Base-by-base conservation (phyloP, 1,140 invertebrate species). In the Drosophila pandora region DNA sequence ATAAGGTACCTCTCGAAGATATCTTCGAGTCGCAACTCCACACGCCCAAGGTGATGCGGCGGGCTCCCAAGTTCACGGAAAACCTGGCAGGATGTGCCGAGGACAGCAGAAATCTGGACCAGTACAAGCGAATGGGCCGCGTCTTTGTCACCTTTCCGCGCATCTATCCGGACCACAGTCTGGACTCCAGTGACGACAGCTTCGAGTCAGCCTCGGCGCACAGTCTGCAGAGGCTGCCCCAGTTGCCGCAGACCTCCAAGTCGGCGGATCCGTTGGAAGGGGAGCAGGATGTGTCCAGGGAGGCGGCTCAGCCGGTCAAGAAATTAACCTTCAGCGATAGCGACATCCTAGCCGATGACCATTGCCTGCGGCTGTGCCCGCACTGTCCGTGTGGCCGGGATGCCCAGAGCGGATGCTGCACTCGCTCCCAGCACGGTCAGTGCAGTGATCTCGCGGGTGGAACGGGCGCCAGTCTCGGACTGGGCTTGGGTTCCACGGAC, bases 61-160 rank as follows among this genome's bases (percentile, higher is more conserved):
- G 94, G 53, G 95, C 94, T 2, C 94, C 94, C 2, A 95, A 95
- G 82, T 95, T 95, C 53, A 92, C 92, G 23, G 94, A 94, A 68
- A 95, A 94, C 89, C 91, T 95, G 21, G 93, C 94, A 8, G 94
- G 93, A 30, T 95, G 94, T 85, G 94, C 94, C 37, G 94, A 95
- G 82, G 94, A 95, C 17, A 90, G 45, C 8, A 70, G 84, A 10
- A 87, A 90, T 39, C 39, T 89, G 30, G 91, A 92, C 39, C 87
- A 90, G 55, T 92, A 92, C 25, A 92, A 92, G 65, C 78, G 91
- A 2, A 54, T 92, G 80, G 91, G 91, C 3, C 75, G 91, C 7
- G 83, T 92, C 17, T 92, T 92, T 34, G 74, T 92, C 21, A 92
- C 89, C 28, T 91, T 88, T 57, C 91, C 91, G 6, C 80, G 77